A percentile compares a stretch with the other conserved stretches of the same genome.
Evolutionary conservation across 2,888 invertebrate genomes (phyloP).

Genomic region (Neoitamus cyanurus): DNA sequence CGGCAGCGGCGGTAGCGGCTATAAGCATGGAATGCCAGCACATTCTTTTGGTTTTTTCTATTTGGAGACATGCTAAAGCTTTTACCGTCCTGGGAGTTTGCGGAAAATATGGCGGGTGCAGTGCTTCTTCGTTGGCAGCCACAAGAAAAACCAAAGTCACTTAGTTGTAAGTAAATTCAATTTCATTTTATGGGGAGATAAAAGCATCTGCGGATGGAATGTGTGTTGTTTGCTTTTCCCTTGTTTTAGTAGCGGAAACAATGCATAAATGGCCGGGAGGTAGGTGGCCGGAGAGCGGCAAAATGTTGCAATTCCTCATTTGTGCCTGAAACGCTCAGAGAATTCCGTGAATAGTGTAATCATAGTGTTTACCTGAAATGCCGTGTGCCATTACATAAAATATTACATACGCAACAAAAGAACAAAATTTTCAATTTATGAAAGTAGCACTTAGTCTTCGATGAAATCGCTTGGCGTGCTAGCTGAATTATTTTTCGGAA

Average conservation of each 20-base stretch:
- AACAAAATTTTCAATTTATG: too few relatives aligned
- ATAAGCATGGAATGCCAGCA: conserved; percentile 10
- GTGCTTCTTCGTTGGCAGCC: conserved; percentile 14
- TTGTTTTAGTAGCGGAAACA: neutral
- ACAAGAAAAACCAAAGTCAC: conserved; percentile 49
- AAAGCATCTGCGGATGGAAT: conserved; percentile 43
- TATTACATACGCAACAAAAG: too few relatives aligned
- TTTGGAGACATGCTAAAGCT: conserved; percentile 51
- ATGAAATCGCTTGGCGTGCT: too few relatives aligned
- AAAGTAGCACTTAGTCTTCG: too few relatives aligned
- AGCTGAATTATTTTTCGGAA: too few relatives aligned
- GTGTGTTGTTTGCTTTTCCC: neutral
- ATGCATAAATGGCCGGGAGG: neutral
- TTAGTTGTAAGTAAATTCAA: conserved; percentile 49
- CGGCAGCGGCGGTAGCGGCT: neutral
- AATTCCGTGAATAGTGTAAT: neutral
- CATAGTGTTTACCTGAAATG: neutral
- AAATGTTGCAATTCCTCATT: neutral
- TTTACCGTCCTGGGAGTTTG: conserved; percentile 48
- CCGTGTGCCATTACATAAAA: too few relatives aligned
- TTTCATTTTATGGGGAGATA: conserved; percentile 45
- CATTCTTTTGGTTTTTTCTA: conserved; percentile 31
- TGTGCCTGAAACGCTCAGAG: neutral
- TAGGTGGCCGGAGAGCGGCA: neutral
- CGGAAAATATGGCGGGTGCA: conserved; percentile 33